phyloP scores from a whole-genome alignment of 1,140 invertebrate genomes.

The Megalopta genalis region DNA sequence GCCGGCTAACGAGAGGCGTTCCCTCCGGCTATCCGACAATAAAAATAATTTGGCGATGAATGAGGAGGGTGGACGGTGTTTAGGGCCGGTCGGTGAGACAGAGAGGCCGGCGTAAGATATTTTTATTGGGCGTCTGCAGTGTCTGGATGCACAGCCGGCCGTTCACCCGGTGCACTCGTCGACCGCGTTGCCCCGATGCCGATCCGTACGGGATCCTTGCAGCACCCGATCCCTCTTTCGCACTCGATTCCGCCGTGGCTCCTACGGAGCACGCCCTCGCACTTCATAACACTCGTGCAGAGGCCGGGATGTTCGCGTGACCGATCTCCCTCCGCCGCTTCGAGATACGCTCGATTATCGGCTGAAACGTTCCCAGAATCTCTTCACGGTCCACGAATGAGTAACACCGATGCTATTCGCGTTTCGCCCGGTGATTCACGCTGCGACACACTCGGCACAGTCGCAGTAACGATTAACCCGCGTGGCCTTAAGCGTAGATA shows the following conservation, averaged over 20 bases:
- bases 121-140: slow-evolving; percentile 76
- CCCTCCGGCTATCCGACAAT: slow-evolving; percentile 56
- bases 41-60: slow-evolving; percentile 72
- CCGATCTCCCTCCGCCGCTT: neutral
- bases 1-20: slow-evolving; percentile 44
- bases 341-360: neutral
- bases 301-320: neutral
- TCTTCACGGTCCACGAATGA: too few species aligned
- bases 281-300: too few species aligned
- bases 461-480: too few species aligned
- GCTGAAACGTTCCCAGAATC: too few species aligned
- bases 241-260: neutral
- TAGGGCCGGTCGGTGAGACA: neutral
- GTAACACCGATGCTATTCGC: too few species aligned
- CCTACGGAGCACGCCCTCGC: neutral
- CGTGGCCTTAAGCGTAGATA: too few species aligned
- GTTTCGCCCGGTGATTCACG: too few species aligned
- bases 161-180: slow-evolving; percentile 69
- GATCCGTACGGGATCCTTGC: slow-evolving; percentile 56
- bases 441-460: too few species aligned
- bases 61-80: slow-evolving; percentile 55
- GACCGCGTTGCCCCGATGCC: slow-evolving; percentile 25
- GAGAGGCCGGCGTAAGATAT: slow-evolving; percentile 63
- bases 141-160: slow-evolving; percentile 73
- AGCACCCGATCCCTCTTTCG: slow-evolving; percentile 45